Conservation (phyloP, 2,888 invertebrate species). For the Drosophila formosana region DNA sequence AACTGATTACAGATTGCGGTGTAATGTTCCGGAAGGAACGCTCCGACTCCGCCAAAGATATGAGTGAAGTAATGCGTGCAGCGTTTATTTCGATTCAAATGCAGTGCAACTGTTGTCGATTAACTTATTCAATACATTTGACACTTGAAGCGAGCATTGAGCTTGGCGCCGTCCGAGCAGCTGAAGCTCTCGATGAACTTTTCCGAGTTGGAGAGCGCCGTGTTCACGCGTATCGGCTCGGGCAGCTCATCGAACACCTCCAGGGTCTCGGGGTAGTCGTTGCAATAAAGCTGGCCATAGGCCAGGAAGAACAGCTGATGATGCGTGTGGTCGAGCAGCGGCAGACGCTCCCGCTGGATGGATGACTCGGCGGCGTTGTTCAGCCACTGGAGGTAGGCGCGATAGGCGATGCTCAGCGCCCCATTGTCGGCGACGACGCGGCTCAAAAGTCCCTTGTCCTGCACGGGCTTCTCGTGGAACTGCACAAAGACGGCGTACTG, state of each 20-base stretch:
- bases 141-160: slow-evolving; percentile 82
- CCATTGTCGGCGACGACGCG: slow-evolving; percentile 81
- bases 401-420: slow-evolving; percentile 80
- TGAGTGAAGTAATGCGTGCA: slow-evolving; percentile 27
- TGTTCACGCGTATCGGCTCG: slow-evolving; percentile 77
- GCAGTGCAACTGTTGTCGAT: background rate
- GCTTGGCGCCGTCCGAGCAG: slow-evolving; percentile 69
- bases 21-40: background rate
- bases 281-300: slow-evolving; percentile 82
- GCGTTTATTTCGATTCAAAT: slow-evolving; percentile 40
- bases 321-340: slow-evolving; percentile 72
- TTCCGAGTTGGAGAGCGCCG: slow-evolving; percentile 77
- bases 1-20: background rate
- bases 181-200: slow-evolving; percentile 76
- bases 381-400: slow-evolving; percentile 80
- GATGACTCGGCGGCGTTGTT: slow-evolving; percentile 70
- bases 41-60: background rate
- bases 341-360: slow-evolving; percentile 71
- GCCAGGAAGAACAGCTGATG: slow-evolving; percentile 81
- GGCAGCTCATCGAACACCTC: slow-evolving; percentile 73
- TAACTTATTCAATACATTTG: slow-evolving; percentile 63
- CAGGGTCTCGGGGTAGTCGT: slow-evolving; percentile 71
- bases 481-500: slow-evolving; percentile 76
- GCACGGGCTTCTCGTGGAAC: slow-evolving; percentile 61
- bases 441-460: slow-evolving; percentile 63